Percentiles rank a stretch among this genome's conserved stretches.
phyloP scores from a whole-genome alignment of 35 echinoderm and acorn worm genomes.

The Stichopus chloronotus region DNA sequence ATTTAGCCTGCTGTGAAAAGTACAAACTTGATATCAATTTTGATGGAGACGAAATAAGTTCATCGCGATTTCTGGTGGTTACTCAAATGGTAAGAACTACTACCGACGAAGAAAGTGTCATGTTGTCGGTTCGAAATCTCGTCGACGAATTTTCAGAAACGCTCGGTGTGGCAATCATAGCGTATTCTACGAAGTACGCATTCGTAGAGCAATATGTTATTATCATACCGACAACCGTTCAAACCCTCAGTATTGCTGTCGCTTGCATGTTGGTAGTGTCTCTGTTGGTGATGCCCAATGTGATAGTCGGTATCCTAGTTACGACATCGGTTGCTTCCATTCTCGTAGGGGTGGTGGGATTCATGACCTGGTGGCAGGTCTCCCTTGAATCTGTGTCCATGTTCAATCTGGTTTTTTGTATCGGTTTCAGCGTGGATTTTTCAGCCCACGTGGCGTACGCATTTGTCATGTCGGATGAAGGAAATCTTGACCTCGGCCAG shows the following conservation, averaged over 20 bases:
- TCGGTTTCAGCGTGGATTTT: conserved; percentile 95
- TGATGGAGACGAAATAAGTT: conserved; percentile 56
- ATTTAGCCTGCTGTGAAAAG: conserved; percentile 14
- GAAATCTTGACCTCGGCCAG: not conserved
- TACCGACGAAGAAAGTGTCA: conserved; percentile 55
- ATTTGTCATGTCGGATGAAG: conserved; percentile 45
- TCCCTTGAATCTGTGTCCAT: conserved; percentile 86
- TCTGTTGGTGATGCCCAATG: conserved; percentile 82
- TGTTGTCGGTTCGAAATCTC: conserved; percentile 55
- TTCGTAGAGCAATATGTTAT: conserved; percentile 81
- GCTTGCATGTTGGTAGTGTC: conserved; percentile 74
- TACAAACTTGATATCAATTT: conserved; percentile 80
- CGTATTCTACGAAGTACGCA: conserved; percentile 67
- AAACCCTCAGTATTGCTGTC: conserved; percentile 82
- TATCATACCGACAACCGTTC: conserved; percentile 79
- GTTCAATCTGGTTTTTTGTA: conserved; percentile 94
- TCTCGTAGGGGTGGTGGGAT: conserved; percentile 78
- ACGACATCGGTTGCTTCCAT: conserved; percentile 82
- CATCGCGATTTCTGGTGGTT: conserved; percentile 71
- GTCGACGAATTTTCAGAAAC: conserved; percentile 2
- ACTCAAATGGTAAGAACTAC: conserved; percentile 45
- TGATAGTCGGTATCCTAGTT: conserved; percentile 69
- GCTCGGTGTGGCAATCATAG: conserved; percentile 21
- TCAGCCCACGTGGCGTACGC: conserved; percentile 92
- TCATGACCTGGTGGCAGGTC: conserved; percentile 82